Evolutionary conservation across 53 echinoderm and acorn worm genomes (phyloP), one percentile per base, ranked within the genome.

Genomic region (Echinometra lucunter): DNA sequence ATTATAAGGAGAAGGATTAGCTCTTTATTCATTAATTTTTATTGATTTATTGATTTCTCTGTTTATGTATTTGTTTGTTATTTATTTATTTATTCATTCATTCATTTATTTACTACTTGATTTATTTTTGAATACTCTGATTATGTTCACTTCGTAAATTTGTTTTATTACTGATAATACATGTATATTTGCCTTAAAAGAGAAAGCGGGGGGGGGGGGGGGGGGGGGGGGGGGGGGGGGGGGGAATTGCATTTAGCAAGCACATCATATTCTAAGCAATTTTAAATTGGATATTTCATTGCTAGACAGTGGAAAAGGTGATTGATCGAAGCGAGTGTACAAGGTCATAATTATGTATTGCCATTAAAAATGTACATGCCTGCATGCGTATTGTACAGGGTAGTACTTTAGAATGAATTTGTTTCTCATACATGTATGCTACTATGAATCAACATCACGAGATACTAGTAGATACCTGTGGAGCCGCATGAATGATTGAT

Each of bases 401-500:
- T 63, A 63, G 21, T 25, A 25, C 25, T 63, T 25, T 0, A 63
- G 63, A 63, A 69, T 69, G 12, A 4, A 69, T 1, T 28, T 28
- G 12, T 69, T 0, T 69, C 69, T 27, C 45, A 21, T 66, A 13
- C 7, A 56, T 56, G 56, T 13, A 56, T 56, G 7, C n/a, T 56
- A 7, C 21, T 63, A 21, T 63, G 63, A 63, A 63, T 63, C 17
- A 21, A 63, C 63, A 63, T 9, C 19, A 63, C 63, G 17, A 63
- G 63, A 15, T 21, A 66, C 23, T 66, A 66, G 66, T 69, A 12
- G 69, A 32, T 78, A 78, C 78, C 78, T 78, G 78, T 78, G 78
- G 78, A 78, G 38, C 19, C 19, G 38, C 35, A 40, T 40, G 78
- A 78, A 42, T 78, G 78, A 78, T 78, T 78, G 78, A 78, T 78